Percentiles rank a stretch among this genome's conserved stretches.
phyloP scores from a whole-genome alignment of 2,797 vertebrate genomes.

The Myotis pilosus region DNA sequence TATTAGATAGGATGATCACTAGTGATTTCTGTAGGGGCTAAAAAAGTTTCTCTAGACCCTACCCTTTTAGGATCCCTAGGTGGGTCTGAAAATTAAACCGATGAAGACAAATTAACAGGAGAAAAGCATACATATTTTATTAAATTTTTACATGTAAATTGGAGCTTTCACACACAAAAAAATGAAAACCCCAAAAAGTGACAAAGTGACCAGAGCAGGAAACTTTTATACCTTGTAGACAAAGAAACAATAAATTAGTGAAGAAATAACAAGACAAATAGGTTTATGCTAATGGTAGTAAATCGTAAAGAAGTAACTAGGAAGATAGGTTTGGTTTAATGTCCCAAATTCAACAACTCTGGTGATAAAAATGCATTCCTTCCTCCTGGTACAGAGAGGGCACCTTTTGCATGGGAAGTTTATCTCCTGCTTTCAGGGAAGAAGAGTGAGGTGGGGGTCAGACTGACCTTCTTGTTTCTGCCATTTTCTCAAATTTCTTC shows the following conservation, averaged over 20 bases:
- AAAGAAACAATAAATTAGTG: not conserved
- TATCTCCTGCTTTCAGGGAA: not conserved
- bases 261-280: not conserved
- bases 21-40: not conserved
- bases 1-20: not conserved
- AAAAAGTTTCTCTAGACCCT: not conserved
- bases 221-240: not conserved
- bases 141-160: not conserved
- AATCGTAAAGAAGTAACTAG: not conserved
- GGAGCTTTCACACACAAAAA: not conserved
- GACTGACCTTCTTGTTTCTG: not conserved
- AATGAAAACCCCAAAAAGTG: not conserved
- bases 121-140: not conserved
- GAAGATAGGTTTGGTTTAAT: not conserved
- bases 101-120: not conserved
- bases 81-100: not conserved
- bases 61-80: not conserved
- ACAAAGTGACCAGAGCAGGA: not conserved
- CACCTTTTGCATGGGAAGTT: not conserved
- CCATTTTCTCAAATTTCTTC: not conserved
- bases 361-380: not conserved
- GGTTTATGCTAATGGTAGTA: not conserved
- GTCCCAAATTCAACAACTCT: not conserved
- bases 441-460: not conserved
- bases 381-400: not conserved